phyloP scores from a whole-genome alignment of 2,797 vertebrate genomes.

The Geotria australis region DNA sequence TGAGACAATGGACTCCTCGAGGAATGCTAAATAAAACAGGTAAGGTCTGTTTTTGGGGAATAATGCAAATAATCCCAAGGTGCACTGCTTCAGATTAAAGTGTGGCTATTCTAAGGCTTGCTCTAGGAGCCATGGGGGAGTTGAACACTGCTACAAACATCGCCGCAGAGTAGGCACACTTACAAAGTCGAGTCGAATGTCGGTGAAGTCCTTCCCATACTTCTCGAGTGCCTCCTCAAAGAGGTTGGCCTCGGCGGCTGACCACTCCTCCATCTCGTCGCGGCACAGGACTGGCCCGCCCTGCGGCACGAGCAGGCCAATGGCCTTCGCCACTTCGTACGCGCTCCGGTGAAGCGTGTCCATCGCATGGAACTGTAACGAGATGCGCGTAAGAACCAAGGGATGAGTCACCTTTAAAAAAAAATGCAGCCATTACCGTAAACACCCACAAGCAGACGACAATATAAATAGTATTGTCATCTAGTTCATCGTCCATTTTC shows the following conservation, averaged over 20 bases:
- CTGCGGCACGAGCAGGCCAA: conserved; percentile 1
- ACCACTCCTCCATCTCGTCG: conserved; percentile 4
- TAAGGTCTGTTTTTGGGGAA: too few relatives aligned
- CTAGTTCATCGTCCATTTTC: too few relatives aligned
- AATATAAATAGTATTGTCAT: too few relatives aligned
- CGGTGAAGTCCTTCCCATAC: conserved; percentile 3
- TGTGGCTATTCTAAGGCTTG: too few relatives aligned
- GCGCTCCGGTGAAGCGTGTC: conserved; percentile 2
- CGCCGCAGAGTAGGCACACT: neutral
- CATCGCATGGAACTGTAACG: conserved; percentile 3
- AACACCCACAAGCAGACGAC: too few relatives aligned
- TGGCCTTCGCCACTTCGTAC: conserved; percentile 2
- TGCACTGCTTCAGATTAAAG: too few relatives aligned
- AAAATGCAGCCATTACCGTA: too few relatives aligned
- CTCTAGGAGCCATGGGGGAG: too few relatives aligned
- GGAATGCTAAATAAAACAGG: too few relatives aligned
- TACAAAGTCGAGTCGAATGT: conserved; percentile 4
- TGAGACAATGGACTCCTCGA: too few relatives aligned
- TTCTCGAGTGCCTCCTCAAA: conserved; percentile 3
- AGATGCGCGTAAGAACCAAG: neutral
- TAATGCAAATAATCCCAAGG: too few relatives aligned
- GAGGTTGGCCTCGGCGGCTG: conserved; percentile 3
- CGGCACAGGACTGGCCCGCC: conserved; percentile 3
- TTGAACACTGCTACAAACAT: neutral
- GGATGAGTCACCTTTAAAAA: too few relatives aligned